Conservation (phyloP, 2,888 invertebrate genomes). For the Apotomis turbidana region DNA sequence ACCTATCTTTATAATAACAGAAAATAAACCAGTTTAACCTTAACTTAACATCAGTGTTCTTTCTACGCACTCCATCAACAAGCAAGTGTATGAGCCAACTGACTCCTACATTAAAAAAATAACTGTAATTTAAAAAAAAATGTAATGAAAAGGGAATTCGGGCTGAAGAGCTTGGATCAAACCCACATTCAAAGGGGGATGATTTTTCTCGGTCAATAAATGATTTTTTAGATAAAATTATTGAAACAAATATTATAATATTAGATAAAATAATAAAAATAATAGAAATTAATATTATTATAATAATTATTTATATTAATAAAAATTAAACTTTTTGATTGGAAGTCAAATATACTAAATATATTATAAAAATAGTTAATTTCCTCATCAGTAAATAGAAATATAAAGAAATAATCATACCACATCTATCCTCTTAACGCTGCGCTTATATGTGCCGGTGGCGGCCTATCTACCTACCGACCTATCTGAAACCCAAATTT, state of each 20-base stretch:
- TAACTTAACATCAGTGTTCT: no score
- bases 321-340: slow-evolving; percentile 85
- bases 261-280: slow-evolving; percentile 71
- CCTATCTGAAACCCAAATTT: no score
- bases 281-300: slow-evolving; percentile 60
- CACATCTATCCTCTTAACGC: slow-evolving; percentile 56
- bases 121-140: slow-evolving; percentile 87
- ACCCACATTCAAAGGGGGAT: slow-evolving; percentile 84
- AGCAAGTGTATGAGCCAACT: no score
- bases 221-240: slow-evolving; percentile 84
- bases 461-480: no score
- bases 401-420: slow-evolving; percentile 50
- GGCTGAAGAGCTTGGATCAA: slow-evolving; percentile 68
- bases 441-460: no score
- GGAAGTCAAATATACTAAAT: slow-evolving; percentile 88
- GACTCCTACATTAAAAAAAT: slow-evolving; percentile 90
- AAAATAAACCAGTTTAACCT: no score
- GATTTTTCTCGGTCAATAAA: slow-evolving; percentile 85
- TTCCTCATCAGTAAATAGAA: slow-evolving; percentile 87
- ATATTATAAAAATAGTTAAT: slow-evolving; percentile 87
- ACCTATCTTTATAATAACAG: no score
- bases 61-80: no score
- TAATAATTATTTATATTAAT: slow-evolving; percentile 85
- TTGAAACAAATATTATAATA: slow-evolving; percentile 77
- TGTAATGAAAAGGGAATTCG: slow-evolving; percentile 71